Percentiles rank a stretch among this genome's conserved stretches.
Conservation (phyloP, 2,113 vertebrate genomes). For the Boleophthalmus pectinirostris region DNA sequence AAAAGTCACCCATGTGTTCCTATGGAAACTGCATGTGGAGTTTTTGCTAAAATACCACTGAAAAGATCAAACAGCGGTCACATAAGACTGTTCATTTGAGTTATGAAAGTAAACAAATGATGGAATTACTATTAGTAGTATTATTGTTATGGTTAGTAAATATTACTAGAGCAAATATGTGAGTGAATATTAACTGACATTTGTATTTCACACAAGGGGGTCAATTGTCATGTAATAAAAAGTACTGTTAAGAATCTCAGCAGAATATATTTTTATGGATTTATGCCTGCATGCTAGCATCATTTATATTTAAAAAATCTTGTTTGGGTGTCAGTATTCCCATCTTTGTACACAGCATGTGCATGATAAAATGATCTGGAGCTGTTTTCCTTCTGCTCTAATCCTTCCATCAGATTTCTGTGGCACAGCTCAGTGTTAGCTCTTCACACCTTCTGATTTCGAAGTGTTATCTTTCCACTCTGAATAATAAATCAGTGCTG, state of each 20-base stretch:
- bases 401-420: conserved; percentile 24
- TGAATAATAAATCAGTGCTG: conserved; percentile 19
- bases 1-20: conserved; percentile 29
- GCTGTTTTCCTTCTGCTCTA: conserved; percentile 2
- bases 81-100: background rate
- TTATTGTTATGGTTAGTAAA: too few relatives aligned
- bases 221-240: conserved; percentile 59
- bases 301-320: conserved; percentile 30
- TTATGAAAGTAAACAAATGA: conserved; percentile 19
- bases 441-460: conserved; percentile 36
- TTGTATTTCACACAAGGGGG: conserved; percentile 57
- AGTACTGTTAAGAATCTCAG: conserved; percentile 37
- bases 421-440: conserved; percentile 39
- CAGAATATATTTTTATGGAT: conserved; percentile 17
- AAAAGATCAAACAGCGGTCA: too few relatives aligned
- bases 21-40: conserved; percentile 35
- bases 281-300: conserved; percentile 22
- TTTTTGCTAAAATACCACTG: background rate
- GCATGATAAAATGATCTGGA: conserved; percentile 17
- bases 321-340: conserved; percentile 39
- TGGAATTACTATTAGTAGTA: conserved; percentile 17
- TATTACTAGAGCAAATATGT: conserved; percentile 32
- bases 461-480: conserved; percentile 37
- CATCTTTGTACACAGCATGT: conserved; percentile 27
- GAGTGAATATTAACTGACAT: conserved; percentile 61